Conservation (phyloP, 2,113 vertebrate genomes). For the Caretta caretta region DNA sequence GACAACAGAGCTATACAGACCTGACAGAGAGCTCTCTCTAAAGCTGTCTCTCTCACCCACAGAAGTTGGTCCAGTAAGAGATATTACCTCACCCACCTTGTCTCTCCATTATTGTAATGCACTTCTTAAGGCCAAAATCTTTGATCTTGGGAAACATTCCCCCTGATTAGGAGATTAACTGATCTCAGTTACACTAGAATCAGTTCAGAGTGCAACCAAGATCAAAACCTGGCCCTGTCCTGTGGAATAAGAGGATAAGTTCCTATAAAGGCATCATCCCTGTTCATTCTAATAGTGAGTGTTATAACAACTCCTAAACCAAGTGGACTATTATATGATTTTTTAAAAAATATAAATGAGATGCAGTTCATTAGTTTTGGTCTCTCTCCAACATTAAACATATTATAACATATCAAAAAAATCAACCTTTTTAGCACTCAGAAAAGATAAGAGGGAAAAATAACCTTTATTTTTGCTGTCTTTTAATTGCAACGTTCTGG, state of each 20-base stretch:
- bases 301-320: neutral
- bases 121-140: neutral
- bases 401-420: neutral
- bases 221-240: neutral
- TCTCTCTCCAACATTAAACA: neutral
- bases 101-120: neutral
- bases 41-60: too few species aligned
- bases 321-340: neutral
- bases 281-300: neutral
- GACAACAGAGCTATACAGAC: too few species aligned
- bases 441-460: neutral
- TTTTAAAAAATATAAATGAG: neutral
- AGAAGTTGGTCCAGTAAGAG: neutral
- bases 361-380: neutral
- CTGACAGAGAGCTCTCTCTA: too few species aligned
- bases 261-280: neutral
- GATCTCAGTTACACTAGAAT: neutral
- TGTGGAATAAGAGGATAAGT: neutral
- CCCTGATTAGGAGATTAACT: fast-evolving
- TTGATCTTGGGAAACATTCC: neutral
- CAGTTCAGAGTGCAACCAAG: neutral
- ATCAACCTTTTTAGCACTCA: neutral
- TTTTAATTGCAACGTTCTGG: neutral
- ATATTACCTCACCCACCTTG: neutral
- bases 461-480: neutral